A percentile compares a stretch with the other conserved stretches of the same genome.
Conservation (phyloP, 2,797 vertebrate genomes). For the Oreortyx pictus region DNA sequence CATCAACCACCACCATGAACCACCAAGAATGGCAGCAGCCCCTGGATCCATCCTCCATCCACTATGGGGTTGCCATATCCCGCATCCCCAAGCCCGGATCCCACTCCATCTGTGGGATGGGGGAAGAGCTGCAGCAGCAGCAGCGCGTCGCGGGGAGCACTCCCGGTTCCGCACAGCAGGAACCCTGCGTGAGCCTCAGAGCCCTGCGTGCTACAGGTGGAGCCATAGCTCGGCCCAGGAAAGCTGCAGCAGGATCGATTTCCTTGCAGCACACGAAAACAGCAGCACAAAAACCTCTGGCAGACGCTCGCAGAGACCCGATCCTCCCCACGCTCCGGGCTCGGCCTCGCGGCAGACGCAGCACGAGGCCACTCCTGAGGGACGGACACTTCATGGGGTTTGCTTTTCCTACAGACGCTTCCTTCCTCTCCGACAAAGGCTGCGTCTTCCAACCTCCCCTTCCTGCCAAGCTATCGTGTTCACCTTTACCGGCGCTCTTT, state of each 20-base stretch:
- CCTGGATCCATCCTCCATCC: too few species aligned
- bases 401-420: neutral
- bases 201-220: accelerated
- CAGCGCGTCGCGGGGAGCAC: too few species aligned
- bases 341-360: neutral
- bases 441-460: neutral
- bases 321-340: neutral
- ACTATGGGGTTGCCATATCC: too few species aligned
- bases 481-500: neutral
- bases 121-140: neutral
- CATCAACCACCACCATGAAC: too few species aligned
- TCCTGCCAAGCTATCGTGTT: conserved; percentile 4
- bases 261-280: neutral
- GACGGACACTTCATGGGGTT: neutral
- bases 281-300: neutral
- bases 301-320: accelerated
- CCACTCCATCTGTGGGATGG: accelerated
- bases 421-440: neutral
- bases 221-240: accelerated
- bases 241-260: accelerated
- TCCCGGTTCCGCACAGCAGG: neutral
- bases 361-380: neutral
- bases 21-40: too few species aligned
- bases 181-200: accelerated
- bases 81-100: too few species aligned